Conservation (phyloP, 2,797 vertebrate species). For the Myripristis murdjan region DNA sequence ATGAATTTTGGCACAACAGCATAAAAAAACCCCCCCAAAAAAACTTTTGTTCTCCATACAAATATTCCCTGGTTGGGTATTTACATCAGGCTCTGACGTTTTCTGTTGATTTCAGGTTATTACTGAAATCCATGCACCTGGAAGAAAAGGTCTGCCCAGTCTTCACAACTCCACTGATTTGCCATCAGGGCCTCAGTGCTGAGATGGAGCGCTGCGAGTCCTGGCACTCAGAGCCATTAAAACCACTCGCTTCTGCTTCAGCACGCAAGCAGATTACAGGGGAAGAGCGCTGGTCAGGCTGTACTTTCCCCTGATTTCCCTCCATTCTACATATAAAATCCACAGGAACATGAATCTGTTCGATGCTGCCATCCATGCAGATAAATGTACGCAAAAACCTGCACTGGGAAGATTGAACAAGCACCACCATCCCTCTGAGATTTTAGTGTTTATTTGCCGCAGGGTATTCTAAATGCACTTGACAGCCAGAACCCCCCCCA, state of each 20-base stretch:
- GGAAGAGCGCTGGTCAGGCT: not conserved
- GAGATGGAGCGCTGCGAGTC: conserved; percentile 71
- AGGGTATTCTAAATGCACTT: not conserved
- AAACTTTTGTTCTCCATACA: conserved; percentile 41
- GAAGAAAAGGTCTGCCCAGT: conserved; percentile 34
- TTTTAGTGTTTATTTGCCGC: not conserved
- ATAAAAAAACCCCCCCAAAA: too few species aligned
- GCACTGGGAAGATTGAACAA: not conserved
- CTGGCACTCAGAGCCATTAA: conserved; percentile 42
- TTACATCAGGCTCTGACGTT: conserved; percentile 65
- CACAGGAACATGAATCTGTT: not conserved
- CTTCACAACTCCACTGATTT: conserved; percentile 66
- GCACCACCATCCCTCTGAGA: not conserved
- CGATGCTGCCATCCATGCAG: not conserved
- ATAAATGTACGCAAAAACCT: not conserved
- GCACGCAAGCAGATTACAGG: conserved; percentile 29
- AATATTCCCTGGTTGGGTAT: conserved; percentile 60
- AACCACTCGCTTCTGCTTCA: conserved; percentile 31
- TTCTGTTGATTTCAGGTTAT: conserved; percentile 66
- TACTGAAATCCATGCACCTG: conserved; percentile 69
- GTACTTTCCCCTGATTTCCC: conserved; percentile 12
- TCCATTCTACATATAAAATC: conserved; percentile 5
- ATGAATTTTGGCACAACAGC: too few species aligned
- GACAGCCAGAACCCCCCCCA: conserved; percentile 3
- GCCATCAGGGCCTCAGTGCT: conserved; percentile 73